These are phyloP conservation scores for Penaeus vannamei DNA, from an alignment of 1,140 invertebrate genomes.

Conservation along the genomic window DNA sequence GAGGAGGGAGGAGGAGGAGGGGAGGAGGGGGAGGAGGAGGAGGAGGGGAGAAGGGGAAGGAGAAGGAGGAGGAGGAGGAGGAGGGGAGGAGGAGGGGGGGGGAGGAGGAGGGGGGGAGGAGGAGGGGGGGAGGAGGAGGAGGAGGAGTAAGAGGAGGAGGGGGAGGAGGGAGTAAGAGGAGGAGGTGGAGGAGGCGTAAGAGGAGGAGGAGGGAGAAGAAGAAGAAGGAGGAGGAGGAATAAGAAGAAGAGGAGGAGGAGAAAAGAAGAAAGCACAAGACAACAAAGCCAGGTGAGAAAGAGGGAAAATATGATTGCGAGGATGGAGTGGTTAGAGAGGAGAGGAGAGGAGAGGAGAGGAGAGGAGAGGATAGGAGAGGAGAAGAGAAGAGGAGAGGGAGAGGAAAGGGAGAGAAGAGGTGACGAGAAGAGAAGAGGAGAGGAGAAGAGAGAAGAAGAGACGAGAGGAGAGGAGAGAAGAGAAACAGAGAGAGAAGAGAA, in stretches of 20 bases:
- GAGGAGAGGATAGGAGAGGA: background rate
- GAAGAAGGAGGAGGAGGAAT: background rate
- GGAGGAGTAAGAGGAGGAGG: background rate
- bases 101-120: background rate
- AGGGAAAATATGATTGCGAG: background rate
- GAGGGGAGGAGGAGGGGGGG: slow-evolving; percentile 7
- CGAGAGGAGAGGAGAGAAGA: too few species aligned
- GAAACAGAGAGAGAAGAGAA: too few species aligned
- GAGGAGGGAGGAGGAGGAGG: background rate
- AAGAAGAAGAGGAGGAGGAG: background rate
- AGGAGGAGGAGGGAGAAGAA: background rate
- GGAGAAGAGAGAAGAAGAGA: too few species aligned
- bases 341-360: background rate
- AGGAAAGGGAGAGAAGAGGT: background rate
- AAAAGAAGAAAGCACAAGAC: background rate
- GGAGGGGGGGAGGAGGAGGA: background rate
- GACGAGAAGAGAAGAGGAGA: background rate
- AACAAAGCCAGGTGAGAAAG: background rate
- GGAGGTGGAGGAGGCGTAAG: background rate
- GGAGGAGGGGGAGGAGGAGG: background rate
- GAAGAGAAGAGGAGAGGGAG: background rate
- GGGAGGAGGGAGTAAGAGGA: background rate
- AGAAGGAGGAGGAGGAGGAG: slow-evolving; percentile 10
- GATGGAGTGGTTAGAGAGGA: background rate
- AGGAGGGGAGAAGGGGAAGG: background rate